Evolutionary conservation across 2,888 invertebrate genomes (phyloP), one percentile per base, ranked within the genome.

Genomic region (Halictus ligatus): DNA sequence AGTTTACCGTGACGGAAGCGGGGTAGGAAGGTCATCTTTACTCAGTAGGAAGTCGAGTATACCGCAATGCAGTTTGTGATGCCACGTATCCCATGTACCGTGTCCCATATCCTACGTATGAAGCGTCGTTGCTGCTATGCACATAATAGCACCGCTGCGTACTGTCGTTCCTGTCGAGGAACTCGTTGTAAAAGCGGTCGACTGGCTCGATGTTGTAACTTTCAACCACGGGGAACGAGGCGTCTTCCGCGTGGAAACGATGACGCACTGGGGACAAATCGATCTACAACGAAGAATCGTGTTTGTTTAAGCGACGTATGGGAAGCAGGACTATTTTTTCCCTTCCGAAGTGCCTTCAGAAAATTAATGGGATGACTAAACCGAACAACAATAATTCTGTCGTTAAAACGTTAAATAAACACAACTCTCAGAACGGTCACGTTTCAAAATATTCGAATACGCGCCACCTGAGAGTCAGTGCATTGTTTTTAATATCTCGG

Each of bases 51-150:
- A 91, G 89, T 93, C 85, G 89, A 91, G 88, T 89, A 87, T 91
- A 88, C 92, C 92, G 92, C 93, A 93, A 91, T 93, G 92, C 92
- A 93, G 93, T 92, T 92, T 88, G 82, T 86, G 89, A 89, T 86
- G 80, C 82, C 85, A 86, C 87, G 86, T 81, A 88, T 86, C 88
- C 88, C 89, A 82, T 90, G 87, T 83, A 86, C 81, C 78, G 69
- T 85, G 84, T 91, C 89, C 89, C 91, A 89, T 91, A 90, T 90
- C 88, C 90, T 89, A 86, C 69, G 88, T 88, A 87, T 86, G 74
- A 84, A 89, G 79, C 84, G 82, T 86, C 81, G 88, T 86, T 71
- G 46, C 78, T 67, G 58, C 81, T 76, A 67, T 79, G 77, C 79
- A 82, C 85, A 88, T 89, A 90, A 91, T 90, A 85, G 87, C 80